These are phyloP conservation scores for Callipepla squamata DNA, from an alignment of 2,113 vertebrate species.

Conservation along the genomic window DNA sequence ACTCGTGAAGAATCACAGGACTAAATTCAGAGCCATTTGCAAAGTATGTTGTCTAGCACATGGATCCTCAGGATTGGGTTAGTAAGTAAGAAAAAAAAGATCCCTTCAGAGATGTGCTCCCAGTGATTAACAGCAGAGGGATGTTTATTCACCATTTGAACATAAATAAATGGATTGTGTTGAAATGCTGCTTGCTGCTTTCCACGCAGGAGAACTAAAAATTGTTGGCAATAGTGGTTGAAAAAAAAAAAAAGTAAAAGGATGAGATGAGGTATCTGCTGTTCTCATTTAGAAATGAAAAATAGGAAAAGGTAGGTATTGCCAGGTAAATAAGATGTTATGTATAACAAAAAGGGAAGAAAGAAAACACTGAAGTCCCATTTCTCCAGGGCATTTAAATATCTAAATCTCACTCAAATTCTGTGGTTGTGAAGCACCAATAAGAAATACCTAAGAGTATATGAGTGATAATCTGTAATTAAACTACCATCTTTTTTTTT, in stretches of 20 bases:
- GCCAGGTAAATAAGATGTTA: background rate
- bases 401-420: background rate
- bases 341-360: background rate
- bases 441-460: background rate
- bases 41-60: background rate
- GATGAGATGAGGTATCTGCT: background rate
- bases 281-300: background rate
- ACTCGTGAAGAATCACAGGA: background rate
- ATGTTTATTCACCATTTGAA: background rate
- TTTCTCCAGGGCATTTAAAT: background rate
- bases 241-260: background rate
- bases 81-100: background rate
- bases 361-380: background rate
- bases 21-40: background rate
- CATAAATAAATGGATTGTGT: background rate
- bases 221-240: background rate
- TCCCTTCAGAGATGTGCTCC: background rate
- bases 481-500: background rate
- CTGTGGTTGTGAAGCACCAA: background rate
- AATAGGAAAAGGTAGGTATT: background rate
- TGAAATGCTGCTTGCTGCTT: background rate
- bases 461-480: background rate
- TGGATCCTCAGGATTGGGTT: background rate
- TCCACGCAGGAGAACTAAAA: background rate
- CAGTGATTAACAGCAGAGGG: background rate